These are phyloP conservation scores for Gobio gobio DNA, from an alignment of 2,113 vertebrate genomes.

Conservation along the genomic window DNA sequence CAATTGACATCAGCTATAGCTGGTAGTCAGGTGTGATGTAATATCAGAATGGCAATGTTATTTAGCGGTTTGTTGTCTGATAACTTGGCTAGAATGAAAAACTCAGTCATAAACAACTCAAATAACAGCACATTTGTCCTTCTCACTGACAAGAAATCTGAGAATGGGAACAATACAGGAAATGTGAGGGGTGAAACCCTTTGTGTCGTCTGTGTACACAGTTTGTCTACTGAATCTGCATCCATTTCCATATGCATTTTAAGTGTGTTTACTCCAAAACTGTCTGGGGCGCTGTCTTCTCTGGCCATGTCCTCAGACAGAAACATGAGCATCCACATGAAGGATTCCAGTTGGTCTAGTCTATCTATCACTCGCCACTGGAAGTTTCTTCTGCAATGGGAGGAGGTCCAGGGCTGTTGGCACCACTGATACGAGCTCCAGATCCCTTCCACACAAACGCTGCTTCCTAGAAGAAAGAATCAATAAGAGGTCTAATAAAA, in stretches of 20 bases:
- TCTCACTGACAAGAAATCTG: background rate
- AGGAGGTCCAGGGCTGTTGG: constrained; percentile 58
- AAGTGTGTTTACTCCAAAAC: constrained; percentile 12
- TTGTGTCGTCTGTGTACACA: constrained; percentile 11
- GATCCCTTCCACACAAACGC: constrained; percentile 65
- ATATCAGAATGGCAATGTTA: constrained; percentile 16
- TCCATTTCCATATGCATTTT: constrained; percentile 6
- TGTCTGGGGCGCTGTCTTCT: background rate
- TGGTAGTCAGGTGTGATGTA: background rate
- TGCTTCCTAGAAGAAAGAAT: constrained; percentile 66
- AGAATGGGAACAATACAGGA: background rate
- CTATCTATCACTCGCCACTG: constrained; percentile 52
- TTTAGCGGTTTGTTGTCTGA: background rate
- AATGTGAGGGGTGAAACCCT: background rate
- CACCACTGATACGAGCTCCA: constrained; percentile 47
- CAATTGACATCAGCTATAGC: background rate
- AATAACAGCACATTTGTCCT: background rate
- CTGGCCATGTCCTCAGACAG: background rate
- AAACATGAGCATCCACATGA: constrained; percentile 17
- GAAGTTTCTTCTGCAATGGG: constrained; percentile 60
- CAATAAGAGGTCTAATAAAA: background rate
- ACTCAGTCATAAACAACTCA: constrained; percentile 7
- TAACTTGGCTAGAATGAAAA: constrained; percentile 26
- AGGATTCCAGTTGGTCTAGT: constrained; percentile 13
- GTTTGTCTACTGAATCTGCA: background rate